Evolutionary conservation across 2,797 vertebrate species (phyloP).

Genomic region (Hylomyscus alleni): DNA sequence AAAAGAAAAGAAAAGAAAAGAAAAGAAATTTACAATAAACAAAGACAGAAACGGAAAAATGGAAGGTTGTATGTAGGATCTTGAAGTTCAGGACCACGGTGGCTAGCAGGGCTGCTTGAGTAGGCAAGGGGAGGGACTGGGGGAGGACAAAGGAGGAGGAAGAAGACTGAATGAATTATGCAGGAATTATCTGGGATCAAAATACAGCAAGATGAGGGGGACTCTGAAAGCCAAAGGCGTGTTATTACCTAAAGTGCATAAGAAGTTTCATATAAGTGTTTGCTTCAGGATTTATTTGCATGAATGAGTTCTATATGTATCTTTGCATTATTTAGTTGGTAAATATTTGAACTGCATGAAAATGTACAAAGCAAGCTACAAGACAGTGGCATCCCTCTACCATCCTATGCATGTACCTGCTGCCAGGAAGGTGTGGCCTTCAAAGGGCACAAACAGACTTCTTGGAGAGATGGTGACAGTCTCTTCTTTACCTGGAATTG

Average conservation of each 20-base stretch:
- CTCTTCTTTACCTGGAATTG: slow-evolving; percentile 91
- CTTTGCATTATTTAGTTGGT: not conserved
- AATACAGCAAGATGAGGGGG: not conserved
- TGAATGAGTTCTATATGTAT: not conserved
- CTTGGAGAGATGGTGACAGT: slow-evolving; percentile 93
- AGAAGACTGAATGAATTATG: not conserved
- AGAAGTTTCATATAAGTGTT: not conserved
- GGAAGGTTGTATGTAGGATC: not conserved
- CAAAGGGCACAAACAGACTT: slow-evolving; percentile 91
- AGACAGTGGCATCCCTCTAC: rapidly evolving
- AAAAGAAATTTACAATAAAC: not conserved
- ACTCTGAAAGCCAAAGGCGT: not conserved
- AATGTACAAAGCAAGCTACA: not conserved
- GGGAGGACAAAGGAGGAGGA: not conserved
- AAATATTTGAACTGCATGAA: not conserved
- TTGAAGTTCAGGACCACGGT: not conserved
- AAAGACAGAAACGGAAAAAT: not conserved
- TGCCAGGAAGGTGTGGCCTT: slow-evolving; percentile 94
- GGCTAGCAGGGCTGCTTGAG: not conserved
- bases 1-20: too few species aligned
- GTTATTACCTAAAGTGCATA: not conserved
- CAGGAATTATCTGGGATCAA: not conserved
- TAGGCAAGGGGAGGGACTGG: rapidly evolving
- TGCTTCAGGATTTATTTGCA: not conserved
- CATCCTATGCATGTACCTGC: slow-evolving; percentile 89